Base-by-base conservation (phyloP, 2,888 invertebrate genomes). In the Cylloceria caligata region DNA sequence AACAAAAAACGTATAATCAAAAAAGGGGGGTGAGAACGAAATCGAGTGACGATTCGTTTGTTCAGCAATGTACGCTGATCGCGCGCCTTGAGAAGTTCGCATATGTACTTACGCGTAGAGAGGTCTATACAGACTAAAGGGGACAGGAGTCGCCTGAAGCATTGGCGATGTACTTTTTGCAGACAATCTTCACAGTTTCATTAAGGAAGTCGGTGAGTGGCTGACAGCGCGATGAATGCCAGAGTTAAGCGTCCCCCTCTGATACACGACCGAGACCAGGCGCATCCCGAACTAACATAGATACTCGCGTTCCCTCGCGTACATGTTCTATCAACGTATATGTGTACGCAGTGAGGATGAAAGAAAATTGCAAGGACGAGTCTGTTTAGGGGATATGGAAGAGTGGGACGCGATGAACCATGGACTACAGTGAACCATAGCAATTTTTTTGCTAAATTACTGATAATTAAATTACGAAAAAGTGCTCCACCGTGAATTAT, bases 161-260 rank as follows among this genome's bases (percentile, higher is more conserved):
- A 72, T 21, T 19, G 60, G 84, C 89, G 92, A 91, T 92, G 92
- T 90, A 89, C 91, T 92, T 92, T 92, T 92, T 89, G 90, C 87
- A 88, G 90, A 91, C 90, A 90, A 91, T 92, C 92, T 92, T 92
- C 90, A 88, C 88, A 88, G 91, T 91, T 92, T 92, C 92, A 92
- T 92, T 92, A 92, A 92, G 91, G 90, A 91, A 91, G 90, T 92
- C 88, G 89, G 88, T 86, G 89, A 90, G 90, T 90, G 90, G 89
- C 89, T 91, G 88, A 90, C 89, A 91, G 89, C 87, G 88, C 89
- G 87, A 90, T 92, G 92, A 92, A 92, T 92, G 89, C 52, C 76
- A 84, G 88, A 90, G 90, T 90, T 90, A 90, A 91, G 91, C 87
- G 89, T 88, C 86, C 88, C 88, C 86, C 60, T 65, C 57, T 39